Percentiles rank a stretch among this genome's conserved stretches.
Evolutionary conservation across 1,140 invertebrate genomes (phyloP).

Genomic region (Pemphigus obesinymphae): DNA sequence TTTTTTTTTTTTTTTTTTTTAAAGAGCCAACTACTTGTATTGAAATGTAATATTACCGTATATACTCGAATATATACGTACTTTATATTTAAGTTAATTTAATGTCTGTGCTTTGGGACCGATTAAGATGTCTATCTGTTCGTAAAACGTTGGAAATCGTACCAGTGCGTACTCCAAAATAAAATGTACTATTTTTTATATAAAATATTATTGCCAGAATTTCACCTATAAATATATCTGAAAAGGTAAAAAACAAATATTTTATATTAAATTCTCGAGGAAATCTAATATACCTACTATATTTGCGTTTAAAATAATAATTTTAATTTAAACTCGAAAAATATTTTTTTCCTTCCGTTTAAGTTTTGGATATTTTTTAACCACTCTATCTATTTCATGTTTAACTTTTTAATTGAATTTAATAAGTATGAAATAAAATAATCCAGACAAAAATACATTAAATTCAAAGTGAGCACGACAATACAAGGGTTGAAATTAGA

Average conservation of each 20-base stretch:
- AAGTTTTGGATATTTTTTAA: background rate
- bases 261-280: background rate
- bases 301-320: background rate
- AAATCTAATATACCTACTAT: background rate
- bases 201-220: background rate
- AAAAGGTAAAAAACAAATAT: background rate
- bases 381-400: background rate
- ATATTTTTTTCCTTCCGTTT: background rate
- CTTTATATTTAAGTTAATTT: too few relatives aligned
- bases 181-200: background rate
- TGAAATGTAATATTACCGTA: too few relatives aligned
- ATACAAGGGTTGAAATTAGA: background rate
- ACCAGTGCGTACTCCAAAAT: background rate
- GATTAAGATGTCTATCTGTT: background rate
- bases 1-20: too few relatives aligned
- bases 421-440: background rate
- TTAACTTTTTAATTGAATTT: conserved; percentile 21
- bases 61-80: too few relatives aligned
- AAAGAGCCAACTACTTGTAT: too few relatives aligned
- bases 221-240: background rate
- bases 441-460: background rate
- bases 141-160: background rate
- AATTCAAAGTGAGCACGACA: background rate
- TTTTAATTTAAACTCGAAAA: background rate
- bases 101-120: background rate